phyloP scores from a whole-genome alignment of 2,113 vertebrate genomes.

The Pipra filicauda region DNA sequence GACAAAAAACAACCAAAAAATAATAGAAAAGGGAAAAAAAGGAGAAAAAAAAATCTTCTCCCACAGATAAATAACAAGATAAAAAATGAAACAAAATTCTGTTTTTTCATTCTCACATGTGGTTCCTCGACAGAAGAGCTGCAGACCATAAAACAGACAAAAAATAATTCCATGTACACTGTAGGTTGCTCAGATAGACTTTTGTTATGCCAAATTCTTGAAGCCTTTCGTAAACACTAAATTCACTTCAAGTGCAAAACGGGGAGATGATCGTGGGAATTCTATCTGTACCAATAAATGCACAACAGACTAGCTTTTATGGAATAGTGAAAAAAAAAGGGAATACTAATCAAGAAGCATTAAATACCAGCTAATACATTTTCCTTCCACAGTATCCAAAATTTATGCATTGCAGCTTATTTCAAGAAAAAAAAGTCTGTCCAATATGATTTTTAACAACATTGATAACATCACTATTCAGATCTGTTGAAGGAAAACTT shows the following conservation, averaged over 20 bases:
- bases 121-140: not conserved
- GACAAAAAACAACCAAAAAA: not conserved
- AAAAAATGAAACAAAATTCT: not conserved
- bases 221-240: not conserved
- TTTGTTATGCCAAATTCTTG: not conserved
- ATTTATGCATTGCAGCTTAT: not conserved
- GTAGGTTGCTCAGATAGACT: not conserved
- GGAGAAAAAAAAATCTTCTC: too few species aligned
- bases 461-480: not conserved
- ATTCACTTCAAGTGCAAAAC: not conserved
- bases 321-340: not conserved
- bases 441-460: not conserved
- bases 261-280: not conserved
- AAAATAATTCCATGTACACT: not conserved
- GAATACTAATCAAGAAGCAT: not conserved
- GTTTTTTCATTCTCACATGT: not conserved
- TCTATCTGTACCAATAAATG: not conserved
- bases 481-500: not conserved
- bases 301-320: not conserved
- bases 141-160: not conserved
- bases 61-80: not conserved
- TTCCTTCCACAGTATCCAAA: not conserved
- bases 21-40: rapidly evolving
- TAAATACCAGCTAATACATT: not conserved
- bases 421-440: not conserved